These are phyloP conservation scores for Pachycephus smyrnensis DNA, from an alignment of 2,888 invertebrate genomes.

Conservation along the genomic window DNA sequence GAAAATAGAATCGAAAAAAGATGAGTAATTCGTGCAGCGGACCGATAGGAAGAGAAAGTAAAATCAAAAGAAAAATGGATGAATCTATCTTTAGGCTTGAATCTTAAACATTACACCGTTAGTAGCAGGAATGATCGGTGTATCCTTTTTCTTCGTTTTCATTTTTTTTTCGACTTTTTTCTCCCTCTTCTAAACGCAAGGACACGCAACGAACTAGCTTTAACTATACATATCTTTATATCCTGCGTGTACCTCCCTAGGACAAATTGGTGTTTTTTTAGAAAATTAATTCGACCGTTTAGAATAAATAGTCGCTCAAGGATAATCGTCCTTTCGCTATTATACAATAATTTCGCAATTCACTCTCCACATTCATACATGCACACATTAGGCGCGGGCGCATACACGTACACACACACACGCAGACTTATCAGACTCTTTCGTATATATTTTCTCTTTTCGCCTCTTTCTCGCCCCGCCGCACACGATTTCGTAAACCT, in stretches of 20 bases:
- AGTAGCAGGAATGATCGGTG: constrained; percentile 1
- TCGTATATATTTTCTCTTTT: too few relatives aligned
- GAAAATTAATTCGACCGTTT: constrained; percentile 49
- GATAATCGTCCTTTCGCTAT: too few relatives aligned
- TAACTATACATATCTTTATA: constrained; percentile 5
- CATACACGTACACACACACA: too few relatives aligned
- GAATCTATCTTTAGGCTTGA: too few relatives aligned
- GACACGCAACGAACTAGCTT: neutral
- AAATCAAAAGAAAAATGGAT: neutral
- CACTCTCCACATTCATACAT: too few relatives aligned
- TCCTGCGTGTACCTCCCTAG: neutral
- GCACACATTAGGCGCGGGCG: too few relatives aligned
- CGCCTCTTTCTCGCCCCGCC: too few relatives aligned
- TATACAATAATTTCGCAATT: too few relatives aligned
- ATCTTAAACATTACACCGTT: too few relatives aligned
- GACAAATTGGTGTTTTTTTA: constrained; percentile 30
- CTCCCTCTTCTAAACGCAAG: neutral
- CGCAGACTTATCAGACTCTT: too few relatives aligned
- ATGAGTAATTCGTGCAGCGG: neutral
- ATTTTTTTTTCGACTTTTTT: constrained; percentile 5
- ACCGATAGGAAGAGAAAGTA: neutral
- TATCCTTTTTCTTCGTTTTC: neutral
- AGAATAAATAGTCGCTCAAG: constrained; percentile 35
- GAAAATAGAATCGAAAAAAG: neutral
- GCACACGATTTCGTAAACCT: too few relatives aligned